Conservation (phyloP, 2,888 invertebrate species). For the Fabriciana adippe region DNA sequence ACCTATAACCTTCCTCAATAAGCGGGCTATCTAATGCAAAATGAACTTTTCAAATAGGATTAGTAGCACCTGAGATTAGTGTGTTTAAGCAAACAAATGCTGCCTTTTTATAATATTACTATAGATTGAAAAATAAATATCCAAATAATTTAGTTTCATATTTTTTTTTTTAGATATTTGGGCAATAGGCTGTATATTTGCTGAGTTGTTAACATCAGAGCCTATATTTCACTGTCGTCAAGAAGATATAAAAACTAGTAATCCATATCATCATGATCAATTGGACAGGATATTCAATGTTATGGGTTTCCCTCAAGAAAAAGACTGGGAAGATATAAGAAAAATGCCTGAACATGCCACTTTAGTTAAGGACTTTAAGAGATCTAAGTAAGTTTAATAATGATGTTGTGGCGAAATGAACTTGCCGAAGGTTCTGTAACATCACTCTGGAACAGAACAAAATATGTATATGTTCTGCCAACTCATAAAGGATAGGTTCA, state of each 20-base stretch:
- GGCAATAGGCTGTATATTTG: slow-evolving; percentile 99
- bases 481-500: no score
- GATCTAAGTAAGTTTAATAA: slow-evolving; percentile 87
- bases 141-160: neutral
- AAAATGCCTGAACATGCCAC: slow-evolving; percentile 99
- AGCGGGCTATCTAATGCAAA: no score
- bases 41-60: no score
- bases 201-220: slow-evolving; percentile 98
- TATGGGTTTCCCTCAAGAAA: slow-evolving; percentile 98
- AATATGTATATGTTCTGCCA: no score
- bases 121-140: no score
- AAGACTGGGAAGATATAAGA: slow-evolving; percentile 99
- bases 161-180: slow-evolving; percentile 90
- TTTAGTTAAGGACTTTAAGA: slow-evolving; percentile 96
- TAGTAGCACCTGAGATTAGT: no score
- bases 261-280: slow-evolving; percentile 99
- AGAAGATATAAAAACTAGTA: slow-evolving; percentile 99
- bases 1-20: no score
- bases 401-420: no score
- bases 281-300: slow-evolving; percentile 99
- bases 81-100: no score
- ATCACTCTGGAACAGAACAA: no score
- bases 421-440: no score
- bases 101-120: no score
- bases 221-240: slow-evolving; percentile 99